Conservation (phyloP, 2,888 invertebrate genomes). For the Mycalesis mineus region DNA sequence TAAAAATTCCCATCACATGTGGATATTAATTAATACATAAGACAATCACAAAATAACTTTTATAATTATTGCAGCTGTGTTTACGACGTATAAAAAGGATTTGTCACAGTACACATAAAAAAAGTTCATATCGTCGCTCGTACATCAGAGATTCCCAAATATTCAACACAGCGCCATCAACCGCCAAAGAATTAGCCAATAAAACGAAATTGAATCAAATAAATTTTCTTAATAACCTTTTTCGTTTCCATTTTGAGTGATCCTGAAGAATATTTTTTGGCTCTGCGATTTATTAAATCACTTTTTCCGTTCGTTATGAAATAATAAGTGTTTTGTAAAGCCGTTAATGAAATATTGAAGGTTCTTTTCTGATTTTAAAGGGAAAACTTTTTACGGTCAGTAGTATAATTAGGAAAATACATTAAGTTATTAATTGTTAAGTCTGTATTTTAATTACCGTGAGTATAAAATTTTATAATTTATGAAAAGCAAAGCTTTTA, state of each 20-base stretch:
- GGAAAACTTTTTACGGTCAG: background rate
- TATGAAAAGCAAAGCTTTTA: background rate
- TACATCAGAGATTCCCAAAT: background rate
- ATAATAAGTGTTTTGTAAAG: background rate
- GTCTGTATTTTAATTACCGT: background rate
- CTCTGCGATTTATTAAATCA: background rate
- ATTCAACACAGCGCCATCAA: conserved; percentile 21
- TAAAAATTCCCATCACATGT: no score
- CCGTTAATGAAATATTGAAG: background rate
- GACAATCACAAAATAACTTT: no score
- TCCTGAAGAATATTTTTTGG: background rate
- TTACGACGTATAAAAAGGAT: background rate
- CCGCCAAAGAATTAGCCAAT: conserved; percentile 71
- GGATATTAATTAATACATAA: no score
- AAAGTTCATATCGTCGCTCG: background rate
- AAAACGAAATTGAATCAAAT: conserved; percentile 74
- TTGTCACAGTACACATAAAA: background rate
- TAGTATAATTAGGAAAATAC: background rate
- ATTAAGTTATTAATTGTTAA: no score
- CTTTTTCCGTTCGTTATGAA: background rate
- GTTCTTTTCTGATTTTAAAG: background rate
- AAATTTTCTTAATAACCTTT: conserved; percentile 66
- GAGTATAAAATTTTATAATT: background rate
- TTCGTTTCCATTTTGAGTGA: conserved; percentile 39
- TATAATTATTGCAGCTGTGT: background rate